phyloP scores from a whole-genome alignment of 1,140 invertebrate species.

The Chelonus insularis region DNA sequence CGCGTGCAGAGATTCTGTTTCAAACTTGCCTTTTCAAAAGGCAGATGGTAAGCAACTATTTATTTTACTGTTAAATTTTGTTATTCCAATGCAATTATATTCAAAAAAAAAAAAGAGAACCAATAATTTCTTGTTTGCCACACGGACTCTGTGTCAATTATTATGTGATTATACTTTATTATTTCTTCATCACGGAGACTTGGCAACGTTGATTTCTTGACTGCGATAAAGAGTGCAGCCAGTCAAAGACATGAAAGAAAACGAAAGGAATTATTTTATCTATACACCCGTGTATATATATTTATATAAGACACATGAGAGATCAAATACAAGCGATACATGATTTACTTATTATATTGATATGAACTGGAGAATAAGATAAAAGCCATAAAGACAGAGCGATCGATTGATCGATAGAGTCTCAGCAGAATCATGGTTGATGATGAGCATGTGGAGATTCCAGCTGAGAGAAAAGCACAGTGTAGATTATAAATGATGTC shows the following conservation, averaged over 20 bases:
- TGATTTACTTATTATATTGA: conserved; percentile 25
- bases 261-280: background rate
- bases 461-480: conserved; percentile 6
- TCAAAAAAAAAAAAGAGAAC: no score
- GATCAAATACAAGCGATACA: conserved; percentile 4
- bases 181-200: conserved; percentile 28
- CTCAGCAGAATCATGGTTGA: conserved; percentile 17
- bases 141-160: background rate
- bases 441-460: conserved; percentile 13
- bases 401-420: conserved; percentile 22
- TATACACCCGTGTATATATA: background rate
- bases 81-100: no score
- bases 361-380: conserved; percentile 9
- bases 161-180: background rate
- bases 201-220: conserved; percentile 38
- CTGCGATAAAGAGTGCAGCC: conserved; percentile 21
- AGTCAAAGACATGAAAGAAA: background rate
- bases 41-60: conserved; percentile 14
- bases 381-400: background rate
- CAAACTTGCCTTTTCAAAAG: no score
- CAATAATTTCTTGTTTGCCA: no score
- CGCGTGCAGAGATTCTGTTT: conserved; percentile 6
- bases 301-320: background rate
- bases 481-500: conserved; percentile 27
- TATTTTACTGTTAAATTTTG: background rate